These are phyloP conservation scores for Mylabris phalerata DNA, from an alignment of 1,140 invertebrate species.

Conservation along the genomic window DNA sequence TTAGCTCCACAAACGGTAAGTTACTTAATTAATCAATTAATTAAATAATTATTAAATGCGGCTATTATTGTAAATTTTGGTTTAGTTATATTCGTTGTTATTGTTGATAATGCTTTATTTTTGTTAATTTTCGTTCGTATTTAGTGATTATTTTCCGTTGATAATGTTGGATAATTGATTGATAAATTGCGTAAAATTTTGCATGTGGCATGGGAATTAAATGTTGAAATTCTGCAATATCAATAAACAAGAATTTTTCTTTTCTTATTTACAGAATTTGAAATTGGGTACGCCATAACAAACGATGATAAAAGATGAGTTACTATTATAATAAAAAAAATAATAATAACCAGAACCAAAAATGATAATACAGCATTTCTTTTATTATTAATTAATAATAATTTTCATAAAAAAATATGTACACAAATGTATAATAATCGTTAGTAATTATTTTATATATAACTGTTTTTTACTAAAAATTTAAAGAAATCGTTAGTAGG, in stretches of 20 bases:
- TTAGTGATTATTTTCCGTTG: no score
- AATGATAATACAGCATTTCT: background rate
- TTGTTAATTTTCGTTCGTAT: no score
- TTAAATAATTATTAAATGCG: no score
- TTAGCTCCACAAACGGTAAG: constrained; percentile 59
- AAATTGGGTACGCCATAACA: constrained; percentile 18
- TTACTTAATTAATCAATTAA: constrained; percentile 17
- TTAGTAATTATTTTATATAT: no score
- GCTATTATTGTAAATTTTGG: no score
- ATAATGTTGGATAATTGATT: no score
- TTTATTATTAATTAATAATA: background rate
- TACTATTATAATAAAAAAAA: constrained; percentile 6
- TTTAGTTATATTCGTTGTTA: no score
- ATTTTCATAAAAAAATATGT: background rate
- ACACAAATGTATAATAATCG: background rate
- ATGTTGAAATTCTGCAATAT: background rate
- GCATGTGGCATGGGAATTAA: constrained; percentile 15
- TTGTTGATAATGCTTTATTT: no score
- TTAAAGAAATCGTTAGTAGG: no score
- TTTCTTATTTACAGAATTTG: constrained; percentile 13
- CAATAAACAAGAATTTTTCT: background rate
- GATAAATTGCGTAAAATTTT: background rate
- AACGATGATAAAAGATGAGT: constrained; percentile 9
- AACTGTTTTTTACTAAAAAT: no score
- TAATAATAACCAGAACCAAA: no score